These are phyloP conservation scores for Xylota segnis DNA, from an alignment of 2,888 invertebrate species.

Conservation along the genomic window DNA sequence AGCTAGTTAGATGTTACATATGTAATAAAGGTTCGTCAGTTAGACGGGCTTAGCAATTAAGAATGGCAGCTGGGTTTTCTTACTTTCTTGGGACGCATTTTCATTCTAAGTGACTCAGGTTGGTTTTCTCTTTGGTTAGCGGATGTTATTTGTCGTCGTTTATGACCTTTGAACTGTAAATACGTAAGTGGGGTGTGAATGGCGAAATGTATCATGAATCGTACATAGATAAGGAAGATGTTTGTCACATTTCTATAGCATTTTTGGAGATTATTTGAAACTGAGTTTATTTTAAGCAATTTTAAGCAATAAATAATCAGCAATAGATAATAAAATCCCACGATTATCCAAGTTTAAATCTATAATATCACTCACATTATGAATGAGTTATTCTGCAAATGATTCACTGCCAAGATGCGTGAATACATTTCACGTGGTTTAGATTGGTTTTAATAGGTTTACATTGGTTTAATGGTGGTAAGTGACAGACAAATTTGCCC, in stretches of 20 bases:
- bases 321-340: too few species aligned
- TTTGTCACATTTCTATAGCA: neutral
- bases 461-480: too few species aligned
- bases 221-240: neutral
- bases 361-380: too few species aligned
- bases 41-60: constrained; percentile 15
- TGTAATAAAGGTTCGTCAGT: constrained; percentile 48
- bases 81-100: constrained; percentile 1
- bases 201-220: constrained; percentile 25
- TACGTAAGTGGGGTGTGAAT: constrained; percentile 8
- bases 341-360: too few species aligned
- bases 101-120: neutral
- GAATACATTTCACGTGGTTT: too few species aligned
- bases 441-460: too few species aligned
- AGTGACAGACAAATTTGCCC: too few species aligned
- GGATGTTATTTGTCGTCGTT: constrained; percentile 7
- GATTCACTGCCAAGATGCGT: too few species aligned
- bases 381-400: too few species aligned
- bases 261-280: neutral
- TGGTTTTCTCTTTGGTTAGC: constrained; percentile 3
- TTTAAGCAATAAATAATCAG: too few species aligned
- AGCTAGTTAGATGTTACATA: constrained; percentile 43
- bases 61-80: constrained; percentile 30
- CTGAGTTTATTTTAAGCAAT: too few species aligned
- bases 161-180: constrained; percentile 27